phyloP scores from a whole-genome alignment of 2,797 vertebrate species.

The Microctenopoma stevenorrisi region DNA sequence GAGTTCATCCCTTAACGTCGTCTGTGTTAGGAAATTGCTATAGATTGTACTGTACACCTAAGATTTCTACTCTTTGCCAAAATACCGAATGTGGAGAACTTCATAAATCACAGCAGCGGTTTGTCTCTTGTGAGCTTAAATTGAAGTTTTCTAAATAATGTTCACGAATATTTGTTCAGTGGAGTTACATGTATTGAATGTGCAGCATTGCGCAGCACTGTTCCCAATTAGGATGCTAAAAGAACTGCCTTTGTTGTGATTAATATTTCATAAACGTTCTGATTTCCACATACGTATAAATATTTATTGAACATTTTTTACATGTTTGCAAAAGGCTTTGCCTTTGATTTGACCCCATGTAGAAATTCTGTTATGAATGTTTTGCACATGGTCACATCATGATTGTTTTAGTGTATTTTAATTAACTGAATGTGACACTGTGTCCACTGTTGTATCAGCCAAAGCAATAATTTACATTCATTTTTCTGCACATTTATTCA shows the following conservation, averaged over 20 bases:
- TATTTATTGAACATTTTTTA: constrained; percentile 19
- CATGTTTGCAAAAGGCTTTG: constrained; percentile 43
- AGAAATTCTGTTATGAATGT: constrained; percentile 70
- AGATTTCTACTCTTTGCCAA: constrained; percentile 66
- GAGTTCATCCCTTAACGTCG: constrained; percentile 24
- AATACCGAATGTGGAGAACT: constrained; percentile 60
- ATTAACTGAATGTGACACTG: constrained; percentile 72
- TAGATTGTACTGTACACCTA: constrained; percentile 57
- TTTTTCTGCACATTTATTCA: constrained; percentile 43
- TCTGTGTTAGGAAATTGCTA: constrained; percentile 26
- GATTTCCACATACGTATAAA: neutral
- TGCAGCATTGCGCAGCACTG: neutral
- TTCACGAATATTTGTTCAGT: constrained; percentile 7
- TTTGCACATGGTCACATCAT: constrained; percentile 37
- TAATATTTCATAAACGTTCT: neutral
- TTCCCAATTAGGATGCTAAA: constrained; percentile 2
- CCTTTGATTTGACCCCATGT: constrained; percentile 47
- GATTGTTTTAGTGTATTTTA: constrained; percentile 70
- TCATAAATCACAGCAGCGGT: constrained; percentile 38
- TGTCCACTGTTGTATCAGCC: constrained; percentile 68
- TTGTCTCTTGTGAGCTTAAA: constrained; percentile 42
- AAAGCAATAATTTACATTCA: constrained; percentile 78
- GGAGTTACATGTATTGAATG: neutral
- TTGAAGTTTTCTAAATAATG: constrained; percentile 25
- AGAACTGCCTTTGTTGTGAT: neutral